Conservation (phyloP, 1,140 invertebrate genomes). For the Drosophila virilis region DNA sequence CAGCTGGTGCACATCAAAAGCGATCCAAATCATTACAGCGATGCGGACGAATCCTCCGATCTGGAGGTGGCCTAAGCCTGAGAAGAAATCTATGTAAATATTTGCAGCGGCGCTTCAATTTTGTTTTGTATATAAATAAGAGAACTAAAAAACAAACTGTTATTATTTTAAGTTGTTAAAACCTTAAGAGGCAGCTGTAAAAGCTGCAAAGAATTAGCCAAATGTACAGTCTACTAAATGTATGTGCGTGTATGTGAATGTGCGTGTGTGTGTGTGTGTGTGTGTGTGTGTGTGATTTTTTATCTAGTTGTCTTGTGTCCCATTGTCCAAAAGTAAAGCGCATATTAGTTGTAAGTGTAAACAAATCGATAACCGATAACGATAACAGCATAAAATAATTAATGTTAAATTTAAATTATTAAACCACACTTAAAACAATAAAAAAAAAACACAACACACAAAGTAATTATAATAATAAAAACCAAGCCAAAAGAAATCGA, state of each 20-base stretch:
- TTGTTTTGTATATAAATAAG: slow-evolving; percentile 71
- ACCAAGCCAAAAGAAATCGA: slow-evolving; percentile 58
- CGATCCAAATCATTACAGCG: slow-evolving; percentile 84
- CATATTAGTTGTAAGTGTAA: slow-evolving; percentile 47
- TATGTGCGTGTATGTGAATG: slow-evolving; percentile 6
- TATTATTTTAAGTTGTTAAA: slow-evolving; percentile 57
- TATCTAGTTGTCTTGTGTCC: slow-evolving; percentile 69
- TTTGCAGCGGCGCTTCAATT: slow-evolving; percentile 1
- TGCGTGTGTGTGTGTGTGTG: slow-evolving; percentile 26
- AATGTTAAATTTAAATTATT: slow-evolving; percentile 78
- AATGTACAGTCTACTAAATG: slow-evolving; percentile 69
- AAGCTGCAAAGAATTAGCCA: slow-evolving; percentile 31
- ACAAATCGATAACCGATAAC: slow-evolving; percentile 23
- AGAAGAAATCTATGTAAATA: slow-evolving; percentile 11
- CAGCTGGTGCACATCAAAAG: slow-evolving; percentile 78
- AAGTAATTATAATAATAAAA: slow-evolving; percentile 43
- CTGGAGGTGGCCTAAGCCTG: slow-evolving; percentile 85
- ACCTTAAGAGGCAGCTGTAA: slow-evolving; percentile 6
- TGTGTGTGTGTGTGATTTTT: slow-evolving; percentile 38
- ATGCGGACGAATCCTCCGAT: slow-evolving; percentile 86
- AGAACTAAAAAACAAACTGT: slow-evolving; percentile 14
- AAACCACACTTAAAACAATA: slow-evolving; percentile 31
- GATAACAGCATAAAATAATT: slow-evolving; percentile 2
- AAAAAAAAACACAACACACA: slow-evolving; percentile 6
- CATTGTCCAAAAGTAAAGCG: slow-evolving; percentile 52